Evolutionary conservation across 2,888 invertebrate species (phyloP).

Genomic region (Tenodera sinensis): DNA sequence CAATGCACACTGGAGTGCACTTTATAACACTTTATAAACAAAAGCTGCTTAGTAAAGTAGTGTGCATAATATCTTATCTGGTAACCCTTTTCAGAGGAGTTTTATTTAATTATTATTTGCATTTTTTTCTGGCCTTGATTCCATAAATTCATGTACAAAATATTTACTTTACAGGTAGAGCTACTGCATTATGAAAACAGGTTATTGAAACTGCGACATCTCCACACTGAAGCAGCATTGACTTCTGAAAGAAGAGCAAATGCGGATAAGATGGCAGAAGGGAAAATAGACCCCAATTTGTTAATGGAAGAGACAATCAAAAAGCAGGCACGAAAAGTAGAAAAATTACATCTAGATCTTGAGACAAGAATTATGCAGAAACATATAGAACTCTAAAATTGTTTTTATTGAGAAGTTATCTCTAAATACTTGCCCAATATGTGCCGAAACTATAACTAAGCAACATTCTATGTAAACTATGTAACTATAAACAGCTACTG

Average conservation of each 20-base stretch:
- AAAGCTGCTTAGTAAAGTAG: too few relatives aligned
- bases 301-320: slow-evolving; percentile 74
- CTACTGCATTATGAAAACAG: slow-evolving; percentile 83
- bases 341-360: slow-evolving; percentile 77
- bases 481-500: too few relatives aligned
- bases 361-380: slow-evolving; percentile 72
- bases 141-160: not conserved
- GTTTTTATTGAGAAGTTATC: not conserved
- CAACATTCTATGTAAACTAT: too few relatives aligned
- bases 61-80: too few relatives aligned
- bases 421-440: too few relatives aligned
- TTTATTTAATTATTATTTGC: too few relatives aligned
- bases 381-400: slow-evolving; percentile 68
- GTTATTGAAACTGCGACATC: slow-evolving; percentile 73
- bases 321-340: slow-evolving; percentile 78
- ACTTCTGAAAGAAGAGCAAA: slow-evolving; percentile 63
- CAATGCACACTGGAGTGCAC: too few relatives aligned
- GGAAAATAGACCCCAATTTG: slow-evolving; percentile 57
- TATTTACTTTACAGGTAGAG: slow-evolving; percentile 58
- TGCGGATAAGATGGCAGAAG: slow-evolving; percentile 53
- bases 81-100: too few relatives aligned
- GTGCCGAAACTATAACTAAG: too few relatives aligned
- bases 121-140: too few relatives aligned
- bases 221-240: slow-evolving; percentile 77
- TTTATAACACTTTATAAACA: too few relatives aligned